Evolutionary conservation across 2,797 vertebrate species (phyloP).

Genomic region (Hypotaenidia okinawae): DNA sequence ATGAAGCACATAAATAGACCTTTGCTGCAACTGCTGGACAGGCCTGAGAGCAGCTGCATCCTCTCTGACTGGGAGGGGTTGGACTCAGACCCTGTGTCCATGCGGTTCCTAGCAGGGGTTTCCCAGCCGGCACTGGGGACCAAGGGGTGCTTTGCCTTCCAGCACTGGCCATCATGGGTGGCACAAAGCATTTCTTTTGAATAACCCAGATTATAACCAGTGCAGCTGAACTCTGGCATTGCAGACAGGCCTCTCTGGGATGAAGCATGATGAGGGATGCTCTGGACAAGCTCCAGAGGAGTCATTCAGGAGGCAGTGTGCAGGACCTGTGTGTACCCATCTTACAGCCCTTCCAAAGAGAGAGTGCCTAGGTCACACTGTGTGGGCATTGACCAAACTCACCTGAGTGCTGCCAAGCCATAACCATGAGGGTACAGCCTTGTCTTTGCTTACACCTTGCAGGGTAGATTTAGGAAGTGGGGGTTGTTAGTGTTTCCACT

Average conservation of each 20-base stretch:
- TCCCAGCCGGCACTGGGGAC: fast-evolving
- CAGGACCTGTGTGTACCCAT: background rate
- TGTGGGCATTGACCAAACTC: background rate
- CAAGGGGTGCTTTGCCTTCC: background rate
- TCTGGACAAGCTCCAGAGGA: background rate
- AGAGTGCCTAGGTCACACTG: background rate
- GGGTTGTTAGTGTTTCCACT: background rate
- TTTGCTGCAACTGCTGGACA: background rate
- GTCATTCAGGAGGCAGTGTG: background rate
- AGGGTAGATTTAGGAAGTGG: background rate
- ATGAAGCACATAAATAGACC: fast-evolving
- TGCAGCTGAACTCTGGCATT: background rate
- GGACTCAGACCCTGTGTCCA: fast-evolving
- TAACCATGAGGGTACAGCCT: background rate
- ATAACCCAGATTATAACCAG: background rate
- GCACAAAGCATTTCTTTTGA: background rate
- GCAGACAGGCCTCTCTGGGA: background rate
- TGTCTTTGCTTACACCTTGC: background rate
- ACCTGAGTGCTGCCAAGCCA: background rate
- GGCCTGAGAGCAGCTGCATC: background rate
- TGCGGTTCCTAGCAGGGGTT: background rate
- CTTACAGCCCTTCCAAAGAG: background rate
- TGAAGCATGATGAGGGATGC: background rate
- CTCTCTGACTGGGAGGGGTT: fast-evolving
- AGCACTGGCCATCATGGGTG: background rate